A percentile compares a stretch with the other conserved stretches of the same genome.
phyloP scores from a whole-genome alignment of 2,113 vertebrate genomes.

The Trematomus loennbergii region DNA sequence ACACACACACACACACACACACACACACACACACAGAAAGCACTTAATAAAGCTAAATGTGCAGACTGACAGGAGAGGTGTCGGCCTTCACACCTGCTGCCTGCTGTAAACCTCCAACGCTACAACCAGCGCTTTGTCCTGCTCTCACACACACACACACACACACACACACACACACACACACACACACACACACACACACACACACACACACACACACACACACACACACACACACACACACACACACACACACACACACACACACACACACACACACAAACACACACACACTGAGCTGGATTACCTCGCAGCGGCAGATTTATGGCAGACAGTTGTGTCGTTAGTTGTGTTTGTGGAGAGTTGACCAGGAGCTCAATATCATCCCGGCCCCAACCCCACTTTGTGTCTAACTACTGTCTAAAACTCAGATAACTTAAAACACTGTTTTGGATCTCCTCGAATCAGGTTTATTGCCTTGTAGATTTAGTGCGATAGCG shows the following conservation, averaged over 20 bases:
- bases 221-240: constrained; percentile 47
- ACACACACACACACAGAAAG: too few species aligned
- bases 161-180: too few species aligned
- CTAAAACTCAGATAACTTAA: too few species aligned
- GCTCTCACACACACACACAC: constrained; percentile 73
- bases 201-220: constrained; percentile 75
- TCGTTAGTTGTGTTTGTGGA: constrained; percentile 44
- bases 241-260: neutral
- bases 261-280: too few species aligned
- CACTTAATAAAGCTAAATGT: constrained; percentile 43
- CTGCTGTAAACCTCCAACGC: constrained; percentile 83
- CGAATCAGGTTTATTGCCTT: too few species aligned
- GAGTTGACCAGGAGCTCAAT: neutral
- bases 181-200: too few species aligned
- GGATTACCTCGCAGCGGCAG: constrained; percentile 28
- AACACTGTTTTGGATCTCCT: too few species aligned
- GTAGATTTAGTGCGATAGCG: too few species aligned
- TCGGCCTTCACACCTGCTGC: constrained; percentile 87
- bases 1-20: too few species aligned
- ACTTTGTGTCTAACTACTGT: too few species aligned
- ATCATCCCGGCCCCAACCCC: too few species aligned
- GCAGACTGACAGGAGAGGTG: constrained; percentile 73
- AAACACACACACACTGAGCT: constrained; percentile 8
- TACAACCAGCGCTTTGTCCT: constrained; percentile 85
- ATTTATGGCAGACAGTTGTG: constrained; percentile 52